These are phyloP conservation scores for Anagyrus pseudococci DNA, from an alignment of 2,888 invertebrate species.

Conservation along the genomic window DNA sequence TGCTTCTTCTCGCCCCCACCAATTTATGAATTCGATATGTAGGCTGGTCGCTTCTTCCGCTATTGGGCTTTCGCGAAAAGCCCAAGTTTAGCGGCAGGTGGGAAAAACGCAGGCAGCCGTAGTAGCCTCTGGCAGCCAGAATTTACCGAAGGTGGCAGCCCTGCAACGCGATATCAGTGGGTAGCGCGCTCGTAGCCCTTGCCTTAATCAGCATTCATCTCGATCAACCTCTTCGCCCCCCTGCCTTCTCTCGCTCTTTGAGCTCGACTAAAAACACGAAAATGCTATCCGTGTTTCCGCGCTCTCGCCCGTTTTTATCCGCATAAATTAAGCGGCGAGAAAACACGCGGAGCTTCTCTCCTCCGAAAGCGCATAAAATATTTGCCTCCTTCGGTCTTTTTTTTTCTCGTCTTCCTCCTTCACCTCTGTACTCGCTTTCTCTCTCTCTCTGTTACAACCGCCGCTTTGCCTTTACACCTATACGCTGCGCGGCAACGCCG, in stretches of 20 bases:
- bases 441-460: neutral
- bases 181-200: neutral
- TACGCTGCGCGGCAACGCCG: neutral
- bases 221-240: too few species aligned
- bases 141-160: too few species aligned
- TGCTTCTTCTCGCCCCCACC: too few species aligned
- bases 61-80: too few species aligned
- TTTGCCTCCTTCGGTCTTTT: too few species aligned
- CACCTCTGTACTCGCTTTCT: too few species aligned
- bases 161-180: slow-evolving; percentile 9
- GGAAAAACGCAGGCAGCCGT: too few species aligned
- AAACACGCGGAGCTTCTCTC: slow-evolving; percentile 18
- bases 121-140: neutral
- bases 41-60: too few species aligned
- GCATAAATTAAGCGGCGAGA: slow-evolving; percentile 30
- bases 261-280: slow-evolving; percentile 24
- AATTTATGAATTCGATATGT: too few species aligned
- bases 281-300: slow-evolving; percentile 17
- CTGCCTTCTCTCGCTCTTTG: too few species aligned
- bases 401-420: too few species aligned
- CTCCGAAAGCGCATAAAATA: slow-evolving; percentile 30
- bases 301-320: slow-evolving; percentile 11
- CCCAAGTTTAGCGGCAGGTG: too few species aligned
- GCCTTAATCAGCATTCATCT: slow-evolving; percentile 35
- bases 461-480: neutral